Base-by-base conservation (phyloP, 2,113 vertebrate species). In the Glaucomys volans region DNA sequence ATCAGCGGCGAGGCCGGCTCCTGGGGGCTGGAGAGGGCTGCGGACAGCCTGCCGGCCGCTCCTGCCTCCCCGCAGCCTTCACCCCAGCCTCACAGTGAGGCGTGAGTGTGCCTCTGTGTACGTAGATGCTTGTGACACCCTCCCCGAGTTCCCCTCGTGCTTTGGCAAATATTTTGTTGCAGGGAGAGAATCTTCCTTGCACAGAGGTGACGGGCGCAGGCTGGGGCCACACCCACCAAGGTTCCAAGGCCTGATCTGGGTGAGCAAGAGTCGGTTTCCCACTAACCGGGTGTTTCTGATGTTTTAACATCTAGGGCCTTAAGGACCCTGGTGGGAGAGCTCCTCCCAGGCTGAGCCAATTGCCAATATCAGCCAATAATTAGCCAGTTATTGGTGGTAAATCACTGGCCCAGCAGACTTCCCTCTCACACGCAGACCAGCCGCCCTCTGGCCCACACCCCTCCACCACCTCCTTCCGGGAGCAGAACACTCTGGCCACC, bases 381-480 rank as follows among this genome's bases (percentile, higher is more conserved):
- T 47, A 47, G 44, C 44, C 44, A 47, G 9, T 47, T 47, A 47
- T 16, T 24, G 37, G 13, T n/a, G 4, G 10, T 8, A 5, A 8
- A 35, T 40, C 30, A 74, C 54, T 30, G 18, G 22, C 59, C 5
- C 52, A 6, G 37, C 17, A 14, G 11, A 44, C 0, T 12, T 40
- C 12, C 62, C 40, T 8, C 17, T 17, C 35, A 47, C 4, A 47
- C 8, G 57, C 57, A 82, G 47, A 32, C 89, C 32, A 20, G 1
- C 2, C 9, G 8, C 12, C 4, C 30, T 20, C 1, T 62, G 83
- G 35, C 42, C 30, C 30, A 0, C 1, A 16, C 28, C 16, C 28
- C 8, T 3, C 26, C 10, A 1, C 8, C 6, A 0, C 74, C 35
- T 26, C 54, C 8, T 64, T 8, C 0, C 2, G n/a, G 40, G 24